phyloP scores from a whole-genome alignment of 1,140 invertebrate genomes.

The Drosophila mauritiana region DNA sequence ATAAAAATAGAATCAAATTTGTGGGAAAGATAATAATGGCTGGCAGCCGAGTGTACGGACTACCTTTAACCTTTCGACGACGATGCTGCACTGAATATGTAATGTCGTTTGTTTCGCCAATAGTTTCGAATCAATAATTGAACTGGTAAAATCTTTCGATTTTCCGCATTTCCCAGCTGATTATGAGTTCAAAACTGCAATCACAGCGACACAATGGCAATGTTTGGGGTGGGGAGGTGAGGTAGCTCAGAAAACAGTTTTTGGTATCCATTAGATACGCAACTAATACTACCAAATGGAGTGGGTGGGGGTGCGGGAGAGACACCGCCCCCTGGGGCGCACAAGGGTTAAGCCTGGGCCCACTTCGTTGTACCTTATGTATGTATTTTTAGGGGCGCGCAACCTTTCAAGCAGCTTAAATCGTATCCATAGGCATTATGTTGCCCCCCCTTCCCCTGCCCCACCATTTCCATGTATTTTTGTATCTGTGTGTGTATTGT shows the following conservation, averaged over 20 bases:
- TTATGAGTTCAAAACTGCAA: slow-evolving; percentile 24
- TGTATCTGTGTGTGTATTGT: slow-evolving; percentile 27
- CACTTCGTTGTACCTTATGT: slow-evolving; percentile 42
- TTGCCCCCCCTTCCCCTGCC: slow-evolving; percentile 18
- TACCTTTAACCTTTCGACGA: slow-evolving; percentile 24
- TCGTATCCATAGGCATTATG: slow-evolving; percentile 74
- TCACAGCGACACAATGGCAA: slow-evolving; percentile 13
- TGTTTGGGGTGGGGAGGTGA: background rate
- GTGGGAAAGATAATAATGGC: background rate
- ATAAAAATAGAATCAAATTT: slow-evolving; percentile 1
- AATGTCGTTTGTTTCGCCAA: background rate
- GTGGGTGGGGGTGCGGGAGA: background rate
- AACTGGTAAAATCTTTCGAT: slow-evolving; percentile 7
- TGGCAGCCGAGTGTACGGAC: too few relatives aligned
- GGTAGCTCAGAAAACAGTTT: slow-evolving; percentile 39
- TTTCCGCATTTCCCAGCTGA: background rate
- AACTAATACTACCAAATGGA: slow-evolving; percentile 59
- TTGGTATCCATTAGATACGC: slow-evolving; percentile 77
- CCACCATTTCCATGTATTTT: slow-evolving; percentile 19
- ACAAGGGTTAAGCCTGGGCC: slow-evolving; percentile 37
- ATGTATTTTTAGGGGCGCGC: slow-evolving; percentile 74
- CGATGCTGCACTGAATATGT: slow-evolving; percentile 3
- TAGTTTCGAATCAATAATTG: slow-evolving; percentile 20
- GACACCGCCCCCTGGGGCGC: slow-evolving; percentile 3
- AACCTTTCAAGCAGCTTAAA: slow-evolving; percentile 77